Conservation (phyloP, 2,797 vertebrate species). For the Periparus ater region DNA sequence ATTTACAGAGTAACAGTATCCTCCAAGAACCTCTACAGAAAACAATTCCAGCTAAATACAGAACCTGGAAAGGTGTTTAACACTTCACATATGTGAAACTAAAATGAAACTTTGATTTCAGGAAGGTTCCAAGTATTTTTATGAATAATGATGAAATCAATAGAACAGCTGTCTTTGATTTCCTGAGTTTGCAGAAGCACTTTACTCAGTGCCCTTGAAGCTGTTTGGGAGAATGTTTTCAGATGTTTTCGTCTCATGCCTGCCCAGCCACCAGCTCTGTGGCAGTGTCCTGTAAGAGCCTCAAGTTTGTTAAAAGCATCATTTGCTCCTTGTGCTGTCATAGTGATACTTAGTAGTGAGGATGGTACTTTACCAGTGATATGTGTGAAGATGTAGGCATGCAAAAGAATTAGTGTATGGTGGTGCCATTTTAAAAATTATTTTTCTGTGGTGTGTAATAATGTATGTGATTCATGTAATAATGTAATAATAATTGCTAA, state of each 20-base stretch:
- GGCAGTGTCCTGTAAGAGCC: background rate
- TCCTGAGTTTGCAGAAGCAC: background rate
- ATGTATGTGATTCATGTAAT: background rate
- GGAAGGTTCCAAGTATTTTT: background rate
- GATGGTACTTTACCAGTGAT: background rate
- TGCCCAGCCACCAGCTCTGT: background rate
- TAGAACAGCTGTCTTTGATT: background rate
- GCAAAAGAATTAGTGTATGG: background rate
- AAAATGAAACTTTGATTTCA: background rate
- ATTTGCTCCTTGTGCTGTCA: background rate
- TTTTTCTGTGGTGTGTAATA: background rate
- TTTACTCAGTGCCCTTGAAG: background rate
- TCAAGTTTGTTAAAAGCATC: background rate
- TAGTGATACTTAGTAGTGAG: background rate
- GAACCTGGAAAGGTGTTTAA: background rate
- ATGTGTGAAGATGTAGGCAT: background rate
- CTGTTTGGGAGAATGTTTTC: background rate
- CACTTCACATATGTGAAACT: background rate
- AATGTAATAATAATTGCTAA: background rate
- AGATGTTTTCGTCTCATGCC: background rate
- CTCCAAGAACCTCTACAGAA: background rate
- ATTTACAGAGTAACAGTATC: background rate
- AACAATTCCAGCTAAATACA: background rate
- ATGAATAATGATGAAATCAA: background rate
- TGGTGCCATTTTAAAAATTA: background rate